Evolutionary conservation across 2,888 invertebrate genomes (phyloP), one percentile per base, ranked within the genome.

Genomic region (Eupithecia exiguata): DNA sequence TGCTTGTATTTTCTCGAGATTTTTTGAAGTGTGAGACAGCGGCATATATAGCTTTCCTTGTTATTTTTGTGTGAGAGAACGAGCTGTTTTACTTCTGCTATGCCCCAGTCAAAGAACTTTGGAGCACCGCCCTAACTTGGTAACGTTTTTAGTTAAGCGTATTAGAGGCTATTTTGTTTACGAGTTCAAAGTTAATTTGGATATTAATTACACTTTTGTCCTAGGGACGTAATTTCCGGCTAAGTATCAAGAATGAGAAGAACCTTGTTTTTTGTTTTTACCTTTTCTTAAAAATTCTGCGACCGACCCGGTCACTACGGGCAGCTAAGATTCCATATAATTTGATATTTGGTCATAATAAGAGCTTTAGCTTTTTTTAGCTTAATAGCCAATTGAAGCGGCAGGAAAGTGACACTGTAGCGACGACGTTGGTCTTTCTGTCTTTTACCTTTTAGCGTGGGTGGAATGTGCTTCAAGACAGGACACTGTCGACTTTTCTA

Each of bases 71-170:
- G 5, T 58, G 3, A 69, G 25, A 68, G 68, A 63, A 62, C 6
- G 12, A 43, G 73, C 71, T 67, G 62, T 69, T 49, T 63, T 62
- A 5, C 0, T 43, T 63, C 3, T 66, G 69, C 76, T 73, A 21
- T 40, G 68, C 1, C 40, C 38, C 69, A 69, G 76, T 78, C 76
- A 77, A 83, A 82, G 83, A 84, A 84, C 80, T 85, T 84, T 38
- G 68, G 43, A 75, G 77, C 74, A 75, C 74, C 77, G 74, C 71
- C 78, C 77, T 78, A 83, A 82, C 83, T 84, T 82, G 72, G 74
- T 80, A 82, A 80, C 78, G 78, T 83, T 80, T 77, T 77, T 80
- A 80, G 79, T 79, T 80, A 82, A 77, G 78, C 77, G 69, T 74
- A 77, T 78, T 79, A 74, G 63, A 71, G 78, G 75, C 76, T 77